Evolutionary conservation across 2,888 invertebrate genomes (phyloP).

Genomic region (Camponotus fellah): DNA sequence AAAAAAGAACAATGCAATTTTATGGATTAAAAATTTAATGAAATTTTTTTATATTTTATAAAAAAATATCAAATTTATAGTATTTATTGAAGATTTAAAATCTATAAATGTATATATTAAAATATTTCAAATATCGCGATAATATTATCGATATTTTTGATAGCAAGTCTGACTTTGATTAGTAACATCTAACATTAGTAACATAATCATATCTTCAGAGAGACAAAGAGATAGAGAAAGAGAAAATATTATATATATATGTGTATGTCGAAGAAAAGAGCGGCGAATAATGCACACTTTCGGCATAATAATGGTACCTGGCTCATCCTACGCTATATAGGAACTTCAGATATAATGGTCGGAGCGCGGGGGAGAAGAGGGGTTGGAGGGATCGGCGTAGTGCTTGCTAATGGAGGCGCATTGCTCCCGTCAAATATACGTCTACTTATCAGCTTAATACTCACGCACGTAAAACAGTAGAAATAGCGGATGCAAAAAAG

Average conservation of each 20-base stretch:
- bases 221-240: conserved; percentile 21
- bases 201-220: conserved; percentile 41
- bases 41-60: not conserved
- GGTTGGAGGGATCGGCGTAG: conserved; percentile 79
- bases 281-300: conserved; percentile 73
- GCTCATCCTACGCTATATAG: conserved; percentile 71
- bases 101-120: not conserved
- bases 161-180: conserved; percentile 49
- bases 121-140: conserved; percentile 12
- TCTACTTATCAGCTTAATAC: conserved; percentile 80
- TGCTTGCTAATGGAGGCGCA: conserved; percentile 86
- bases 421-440: conserved; percentile 83
- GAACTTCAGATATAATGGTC: conserved; percentile 71
- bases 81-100: not conserved
- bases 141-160: conserved; percentile 28
- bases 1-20: not conserved
- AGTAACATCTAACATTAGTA: not conserved
- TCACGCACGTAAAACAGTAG: conserved; percentile 69
- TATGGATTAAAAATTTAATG: not conserved
- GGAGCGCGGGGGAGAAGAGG: conserved; percentile 63
- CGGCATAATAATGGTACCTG: conserved; percentile 74
- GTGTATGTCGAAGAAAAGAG: conserved; percentile 71
- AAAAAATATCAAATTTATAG: not conserved
- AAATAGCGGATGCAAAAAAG: conserved; percentile 48
- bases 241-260: not conserved